Evolutionary conservation across 1,140 invertebrate genomes (phyloP).

Genomic region (Tenebrio molitor): DNA sequence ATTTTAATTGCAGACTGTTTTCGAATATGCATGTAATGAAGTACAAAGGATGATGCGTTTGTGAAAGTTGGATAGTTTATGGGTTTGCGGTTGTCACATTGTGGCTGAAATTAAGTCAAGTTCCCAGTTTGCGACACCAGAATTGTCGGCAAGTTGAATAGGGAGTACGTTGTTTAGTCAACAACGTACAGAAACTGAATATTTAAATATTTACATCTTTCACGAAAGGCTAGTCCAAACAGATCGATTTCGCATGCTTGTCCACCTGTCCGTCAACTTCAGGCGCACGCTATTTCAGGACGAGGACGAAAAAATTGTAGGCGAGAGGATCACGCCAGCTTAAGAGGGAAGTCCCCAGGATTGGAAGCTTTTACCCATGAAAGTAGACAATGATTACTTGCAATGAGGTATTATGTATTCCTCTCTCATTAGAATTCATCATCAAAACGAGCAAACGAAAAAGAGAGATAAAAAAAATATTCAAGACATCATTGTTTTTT

Average conservation of each 20-base stretch:
- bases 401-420: no score
- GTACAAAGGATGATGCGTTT: conserved; percentile 42
- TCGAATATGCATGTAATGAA: conserved; percentile 30
- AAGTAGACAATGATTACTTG: no score
- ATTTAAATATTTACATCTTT: conserved; percentile 20
- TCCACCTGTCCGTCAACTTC: conserved; percentile 11
- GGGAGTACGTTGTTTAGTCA: conserved; percentile 22
- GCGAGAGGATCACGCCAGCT: no score
- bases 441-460: no score
- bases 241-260: conserved; percentile 15
- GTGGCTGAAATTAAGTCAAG: conserved; percentile 34
- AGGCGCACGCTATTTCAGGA: neutral
- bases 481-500: no score
- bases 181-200: conserved; percentile 17
- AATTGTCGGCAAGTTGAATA: conserved; percentile 19
- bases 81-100: conserved; percentile 34
- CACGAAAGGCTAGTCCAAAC: neutral
- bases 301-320: neutral
- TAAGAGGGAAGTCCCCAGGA: no score
- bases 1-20: conserved; percentile 27
- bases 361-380: no score
- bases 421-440: no score
- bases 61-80: conserved; percentile 46
- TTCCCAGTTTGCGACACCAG: conserved; percentile 17
- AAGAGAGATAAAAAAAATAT: no score